Evolutionary conservation across 30 jellyfish, hydroid and myxozoan genomes (phyloP).

Genomic region (Morbakka virulenta): DNA sequence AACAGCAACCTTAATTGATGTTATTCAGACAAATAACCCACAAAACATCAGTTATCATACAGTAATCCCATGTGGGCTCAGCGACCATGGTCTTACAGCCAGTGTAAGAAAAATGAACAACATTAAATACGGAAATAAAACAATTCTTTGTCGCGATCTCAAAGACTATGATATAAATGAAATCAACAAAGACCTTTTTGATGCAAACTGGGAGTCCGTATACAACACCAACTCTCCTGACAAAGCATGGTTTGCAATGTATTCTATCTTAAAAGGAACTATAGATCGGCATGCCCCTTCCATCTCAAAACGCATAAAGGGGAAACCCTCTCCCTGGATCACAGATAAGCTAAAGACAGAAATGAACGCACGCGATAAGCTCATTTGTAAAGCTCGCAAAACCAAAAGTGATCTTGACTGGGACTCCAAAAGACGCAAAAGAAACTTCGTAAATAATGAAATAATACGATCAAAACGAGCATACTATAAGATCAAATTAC

Average conservation of each 20-base stretch:
- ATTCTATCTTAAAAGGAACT: background rate
- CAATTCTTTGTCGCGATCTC: conserved; percentile 14
- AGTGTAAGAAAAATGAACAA: conserved; percentile 35
- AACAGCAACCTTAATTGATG: conserved; percentile 33
- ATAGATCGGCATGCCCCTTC: conserved; percentile 33
- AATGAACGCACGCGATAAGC: conserved; percentile 50
- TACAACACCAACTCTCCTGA: conserved; percentile 16
- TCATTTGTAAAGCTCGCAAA: conserved; percentile 19
- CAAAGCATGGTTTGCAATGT: conserved; percentile 12
- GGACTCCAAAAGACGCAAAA: conserved; percentile 21
- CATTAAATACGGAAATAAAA: conserved; percentile 19
- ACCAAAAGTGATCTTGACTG: conserved; percentile 12
- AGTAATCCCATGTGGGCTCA: conserved; percentile 6
- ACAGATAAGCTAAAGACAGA: conserved; percentile 16
- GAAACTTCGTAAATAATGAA: conserved; percentile 15
- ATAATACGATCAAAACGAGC: conserved; percentile 12
- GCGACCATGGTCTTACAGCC: conserved; percentile 32
- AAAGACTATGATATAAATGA: conserved; percentile 9
- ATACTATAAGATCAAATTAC: conserved; percentile 11
- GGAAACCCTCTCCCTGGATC: conserved; percentile 51
- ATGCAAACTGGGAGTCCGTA: conserved; percentile 26
- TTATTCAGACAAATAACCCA: conserved; percentile 1
- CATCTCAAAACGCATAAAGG: conserved; percentile 16
- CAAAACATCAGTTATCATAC: background rate
- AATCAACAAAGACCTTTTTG: conserved; percentile 14